phyloP scores from a whole-genome alignment of 2,797 vertebrate genomes.

The Sciurus carolinensis region DNA sequence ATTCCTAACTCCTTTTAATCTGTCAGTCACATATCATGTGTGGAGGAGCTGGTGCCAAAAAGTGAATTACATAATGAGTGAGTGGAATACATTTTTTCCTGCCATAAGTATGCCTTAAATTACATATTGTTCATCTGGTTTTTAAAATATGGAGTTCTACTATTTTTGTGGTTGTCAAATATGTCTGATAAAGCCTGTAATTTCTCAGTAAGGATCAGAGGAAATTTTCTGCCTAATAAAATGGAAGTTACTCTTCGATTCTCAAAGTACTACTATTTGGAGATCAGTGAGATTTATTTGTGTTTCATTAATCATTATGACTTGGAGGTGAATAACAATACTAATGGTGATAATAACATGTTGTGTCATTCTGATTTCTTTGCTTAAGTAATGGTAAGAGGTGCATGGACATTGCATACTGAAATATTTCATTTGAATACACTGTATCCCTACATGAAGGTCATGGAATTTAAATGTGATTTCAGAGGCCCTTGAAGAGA shows the following conservation, averaged over 20 bases:
- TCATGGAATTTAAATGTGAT: neutral
- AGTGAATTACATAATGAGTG: conserved; percentile 25
- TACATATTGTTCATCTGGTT: conserved; percentile 61
- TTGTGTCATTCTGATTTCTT: neutral
- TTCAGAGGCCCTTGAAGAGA: neutral
- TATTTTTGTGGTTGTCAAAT: conserved; percentile 67
- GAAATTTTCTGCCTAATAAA: conserved; percentile 50
- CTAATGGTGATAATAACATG: neutral
- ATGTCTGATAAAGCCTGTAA: conserved; percentile 51
- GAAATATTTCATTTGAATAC: neutral
- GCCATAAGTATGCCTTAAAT: conserved; percentile 56
- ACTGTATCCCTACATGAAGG: accelerated
- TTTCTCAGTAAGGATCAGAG: conserved; percentile 45
- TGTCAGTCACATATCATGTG: conserved; percentile 42
- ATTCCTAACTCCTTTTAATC: conserved; percentile 49
- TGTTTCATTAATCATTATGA: conserved; percentile 24
- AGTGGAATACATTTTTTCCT: conserved; percentile 52
- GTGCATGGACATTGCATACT: neutral
- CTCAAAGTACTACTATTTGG: conserved; percentile 16
- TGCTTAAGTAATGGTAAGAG: neutral
- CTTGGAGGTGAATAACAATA: conserved; percentile 24
- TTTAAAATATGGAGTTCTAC: conserved; percentile 61
- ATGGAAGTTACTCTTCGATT: neutral
- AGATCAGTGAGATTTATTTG: conserved; percentile 5
- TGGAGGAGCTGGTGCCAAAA: neutral